Conservation (phyloP, 2,113 vertebrate species). For the Strix aluco region DNA sequence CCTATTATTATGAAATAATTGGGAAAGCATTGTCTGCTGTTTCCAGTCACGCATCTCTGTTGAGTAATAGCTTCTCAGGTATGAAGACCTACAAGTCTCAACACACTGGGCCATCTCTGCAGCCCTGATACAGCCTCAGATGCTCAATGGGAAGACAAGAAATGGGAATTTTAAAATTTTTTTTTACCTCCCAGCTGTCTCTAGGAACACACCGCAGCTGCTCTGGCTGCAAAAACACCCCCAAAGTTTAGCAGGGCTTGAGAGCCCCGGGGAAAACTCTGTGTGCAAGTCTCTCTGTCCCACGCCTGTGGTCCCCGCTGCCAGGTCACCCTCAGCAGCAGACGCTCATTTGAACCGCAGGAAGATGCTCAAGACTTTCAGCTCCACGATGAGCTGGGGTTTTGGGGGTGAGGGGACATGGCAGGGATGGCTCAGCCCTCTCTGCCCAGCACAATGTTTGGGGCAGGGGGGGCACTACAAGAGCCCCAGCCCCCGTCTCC, state of each 20-base stretch:
- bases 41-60: background rate
- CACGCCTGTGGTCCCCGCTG: fast-evolving
- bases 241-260: background rate
- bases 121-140: background rate
- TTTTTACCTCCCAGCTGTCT: too few relatives aligned
- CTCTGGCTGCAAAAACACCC: background rate
- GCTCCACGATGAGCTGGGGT: fast-evolving
- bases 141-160: background rate
- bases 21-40: background rate
- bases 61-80: background rate
- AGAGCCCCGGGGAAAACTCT: background rate
- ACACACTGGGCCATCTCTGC: background rate
- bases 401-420: fast-evolving
- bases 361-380: background rate
- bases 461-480: background rate
- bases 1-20: background rate
- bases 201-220: background rate
- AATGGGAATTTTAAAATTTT: background rate
- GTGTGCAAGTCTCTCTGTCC: background rate
- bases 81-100: background rate
- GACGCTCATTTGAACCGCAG: background rate
- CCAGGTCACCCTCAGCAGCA: background rate
- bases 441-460: too few relatives aligned
- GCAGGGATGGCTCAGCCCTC: background rate
- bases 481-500: background rate